Evolutionary conservation across 2,797 vertebrate genomes (phyloP).

Genomic region (Taeniopygia guttata): DNA sequence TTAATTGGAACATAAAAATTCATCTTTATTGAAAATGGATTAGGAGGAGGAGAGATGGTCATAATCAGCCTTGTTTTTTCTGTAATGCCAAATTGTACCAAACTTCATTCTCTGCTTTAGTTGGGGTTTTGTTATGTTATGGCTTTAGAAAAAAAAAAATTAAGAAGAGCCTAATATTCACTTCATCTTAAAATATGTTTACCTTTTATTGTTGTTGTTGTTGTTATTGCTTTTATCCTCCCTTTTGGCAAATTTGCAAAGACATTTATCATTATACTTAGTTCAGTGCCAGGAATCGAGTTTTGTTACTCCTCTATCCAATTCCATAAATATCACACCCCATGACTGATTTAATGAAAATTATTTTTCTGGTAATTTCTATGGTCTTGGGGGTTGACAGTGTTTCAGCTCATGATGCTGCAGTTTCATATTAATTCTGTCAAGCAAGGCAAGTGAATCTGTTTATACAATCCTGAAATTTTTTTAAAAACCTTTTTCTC

Average conservation of each 20-base stretch:
- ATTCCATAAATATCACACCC: background rate
- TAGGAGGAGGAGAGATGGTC: background rate
- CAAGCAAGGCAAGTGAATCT: background rate
- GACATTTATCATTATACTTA: background rate
- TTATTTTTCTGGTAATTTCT: background rate
- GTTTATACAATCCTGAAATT: background rate
- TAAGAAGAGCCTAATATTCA: background rate
- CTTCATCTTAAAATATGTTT: background rate
- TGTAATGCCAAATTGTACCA: background rate
- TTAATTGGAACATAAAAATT: background rate
- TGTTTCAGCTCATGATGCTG: background rate
- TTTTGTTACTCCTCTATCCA: background rate
- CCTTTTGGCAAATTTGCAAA: background rate
- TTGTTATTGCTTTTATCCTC: rapidly evolving
- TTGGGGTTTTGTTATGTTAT: background rate
- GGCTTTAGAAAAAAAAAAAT: background rate
- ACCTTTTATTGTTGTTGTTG: background rate
- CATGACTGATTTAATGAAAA: background rate
- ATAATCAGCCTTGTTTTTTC: background rate
- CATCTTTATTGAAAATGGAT: background rate
- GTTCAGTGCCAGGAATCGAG: background rate
- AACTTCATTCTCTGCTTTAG: background rate
- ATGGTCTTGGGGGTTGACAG: background rate
- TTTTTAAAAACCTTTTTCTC: background rate
- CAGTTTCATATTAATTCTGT: background rate